Base-by-base conservation (phyloP, 2,888 invertebrate genomes). In the Sphaerophoria rueppellii region DNA sequence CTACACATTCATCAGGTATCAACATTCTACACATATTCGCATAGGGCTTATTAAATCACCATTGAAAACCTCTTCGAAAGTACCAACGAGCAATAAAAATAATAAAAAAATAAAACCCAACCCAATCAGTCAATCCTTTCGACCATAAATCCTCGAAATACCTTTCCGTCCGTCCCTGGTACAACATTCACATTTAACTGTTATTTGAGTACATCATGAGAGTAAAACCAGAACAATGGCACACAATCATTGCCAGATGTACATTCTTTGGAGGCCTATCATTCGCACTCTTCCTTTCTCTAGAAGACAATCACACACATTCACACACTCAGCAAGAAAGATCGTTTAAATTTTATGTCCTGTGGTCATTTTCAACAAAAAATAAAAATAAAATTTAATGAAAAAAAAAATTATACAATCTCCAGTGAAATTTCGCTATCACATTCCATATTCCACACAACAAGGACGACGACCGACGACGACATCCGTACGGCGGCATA, bases 321-420 rank as follows among this genome's bases (percentile, higher is more conserved):
- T 46, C 0, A 46, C 0, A 50, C 6, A 50, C 14, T 43, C 40
- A 40, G 6, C 40, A 7, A 40, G 40, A 58, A 6, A 57, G 75
- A 75, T 80, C 75, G 67, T 67, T 83, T 83, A 57, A 80, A 76
- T 60, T 80, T 76, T 76, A 79, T 75, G 72, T 55, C 80, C 83
- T 76, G 50, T 76, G 83, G 83, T 83, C 80, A 83, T 67, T 75
- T 83, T 79, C 48, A 74, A 79, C 74, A 63, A 40, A 63, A 63
- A 32, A 35, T 40, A 16, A 55, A 43, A 12, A 6, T 2, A 61
- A 48, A 61, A 72, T 14, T 50, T 24, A 32, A 24, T 11, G 43
- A 69, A 67, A 11, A 40, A 34, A 67, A 11, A 40, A 16, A 75
- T 16, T 43, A 43, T 57, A 67, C 65, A 57, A 58, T 55, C 71